Conservation (phyloP, 2,113 vertebrate species). For the Catagonus wagneri region DNA sequence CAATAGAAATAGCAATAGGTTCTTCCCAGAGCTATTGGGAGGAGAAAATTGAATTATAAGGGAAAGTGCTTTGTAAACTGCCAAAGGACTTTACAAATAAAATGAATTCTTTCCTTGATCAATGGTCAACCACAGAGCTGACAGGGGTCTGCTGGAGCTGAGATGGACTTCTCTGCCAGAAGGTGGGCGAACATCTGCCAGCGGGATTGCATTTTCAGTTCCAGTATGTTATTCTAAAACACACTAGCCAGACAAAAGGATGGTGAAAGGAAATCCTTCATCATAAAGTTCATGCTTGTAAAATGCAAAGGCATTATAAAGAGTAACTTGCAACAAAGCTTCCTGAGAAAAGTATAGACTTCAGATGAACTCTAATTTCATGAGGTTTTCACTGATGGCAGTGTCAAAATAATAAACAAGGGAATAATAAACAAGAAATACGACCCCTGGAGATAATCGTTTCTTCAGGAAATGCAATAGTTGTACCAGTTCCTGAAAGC, state of each 20-base stretch:
- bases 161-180: neutral
- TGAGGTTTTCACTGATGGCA: neutral
- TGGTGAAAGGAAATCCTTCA: neutral
- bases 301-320: neutral
- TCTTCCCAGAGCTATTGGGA: neutral
- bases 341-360: neutral
- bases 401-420: neutral
- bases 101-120: neutral
- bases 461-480: neutral
- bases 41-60: neutral
- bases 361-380: neutral
- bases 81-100: neutral
- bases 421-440: neutral
- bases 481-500: neutral
- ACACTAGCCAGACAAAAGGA: neutral
- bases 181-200: neutral
- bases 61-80: constrained; percentile 11
- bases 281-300: neutral
- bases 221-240: neutral
- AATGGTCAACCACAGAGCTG: no score
- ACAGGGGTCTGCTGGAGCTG: neutral
- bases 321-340: neutral
- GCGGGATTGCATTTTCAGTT: neutral
- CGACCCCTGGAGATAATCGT: neutral
- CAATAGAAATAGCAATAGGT: neutral